Conservation (phyloP, 2,113 vertebrate genomes). For the Macrotus californicus region DNA sequence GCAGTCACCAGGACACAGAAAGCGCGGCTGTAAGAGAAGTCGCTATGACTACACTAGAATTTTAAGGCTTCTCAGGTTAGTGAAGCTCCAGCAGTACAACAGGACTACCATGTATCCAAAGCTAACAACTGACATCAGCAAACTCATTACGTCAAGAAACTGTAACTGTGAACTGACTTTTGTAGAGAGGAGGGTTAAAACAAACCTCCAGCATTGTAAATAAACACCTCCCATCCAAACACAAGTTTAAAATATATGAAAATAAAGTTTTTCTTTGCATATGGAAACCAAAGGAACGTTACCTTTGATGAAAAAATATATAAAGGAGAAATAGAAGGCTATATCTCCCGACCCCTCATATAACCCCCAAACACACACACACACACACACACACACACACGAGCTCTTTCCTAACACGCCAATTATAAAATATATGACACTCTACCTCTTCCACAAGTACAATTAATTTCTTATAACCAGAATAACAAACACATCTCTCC, state of each 20-base stretch:
- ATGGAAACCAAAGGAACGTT: conserved; percentile 47
- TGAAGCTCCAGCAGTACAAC: background rate
- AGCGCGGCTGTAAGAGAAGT: background rate
- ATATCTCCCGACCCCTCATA: background rate
- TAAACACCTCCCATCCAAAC: background rate
- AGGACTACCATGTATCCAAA: background rate
- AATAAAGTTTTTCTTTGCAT: background rate
- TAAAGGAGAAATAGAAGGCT: background rate
- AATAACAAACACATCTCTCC: background rate
- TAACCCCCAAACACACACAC: background rate
- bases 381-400: background rate
- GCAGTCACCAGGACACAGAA: conserved; percentile 25
- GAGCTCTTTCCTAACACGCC: conserved; percentile 4
- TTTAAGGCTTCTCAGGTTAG: background rate
- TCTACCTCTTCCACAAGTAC: conserved; percentile 6
- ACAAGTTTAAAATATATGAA: conserved; percentile 36
- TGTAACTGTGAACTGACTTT: background rate
- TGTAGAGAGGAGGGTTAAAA: background rate
- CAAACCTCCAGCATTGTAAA: background rate
- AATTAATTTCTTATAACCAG: background rate
- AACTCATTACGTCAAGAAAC: background rate
- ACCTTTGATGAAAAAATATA: background rate
- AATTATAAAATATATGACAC: background rate
- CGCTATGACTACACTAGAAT: background rate
- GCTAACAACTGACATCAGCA: background rate